phyloP scores from a whole-genome alignment of 2,113 vertebrate genomes.

The Aegithalos caudatus region DNA sequence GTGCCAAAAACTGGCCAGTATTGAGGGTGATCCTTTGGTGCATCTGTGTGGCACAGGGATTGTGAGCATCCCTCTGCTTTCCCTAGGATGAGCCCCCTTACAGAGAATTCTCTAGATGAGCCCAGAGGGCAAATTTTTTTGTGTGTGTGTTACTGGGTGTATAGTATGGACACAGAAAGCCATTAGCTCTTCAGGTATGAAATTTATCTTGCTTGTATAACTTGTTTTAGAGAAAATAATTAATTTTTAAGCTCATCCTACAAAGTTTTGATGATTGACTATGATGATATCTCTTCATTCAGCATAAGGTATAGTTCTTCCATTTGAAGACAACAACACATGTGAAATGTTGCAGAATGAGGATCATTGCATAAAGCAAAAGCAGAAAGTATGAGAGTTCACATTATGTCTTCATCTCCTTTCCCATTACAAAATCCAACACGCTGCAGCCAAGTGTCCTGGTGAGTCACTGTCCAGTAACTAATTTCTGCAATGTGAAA shows the following conservation, averaged over 20 bases:
- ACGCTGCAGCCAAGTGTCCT: neutral
- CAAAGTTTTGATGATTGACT: neutral
- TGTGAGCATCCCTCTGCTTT: neutral
- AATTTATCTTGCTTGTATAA: neutral
- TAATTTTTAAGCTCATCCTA: neutral
- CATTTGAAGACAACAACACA: neutral
- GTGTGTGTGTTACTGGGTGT: neutral
- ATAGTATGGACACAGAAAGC: neutral
- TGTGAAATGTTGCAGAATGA: neutral
- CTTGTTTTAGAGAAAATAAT: neutral
- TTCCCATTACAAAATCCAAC: neutral
- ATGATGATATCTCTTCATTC: neutral
- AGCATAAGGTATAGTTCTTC: neutral
- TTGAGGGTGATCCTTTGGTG: neutral
- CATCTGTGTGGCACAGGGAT: neutral
- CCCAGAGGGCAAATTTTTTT: neutral
- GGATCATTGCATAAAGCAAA: neutral
- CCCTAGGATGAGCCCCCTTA: neutral
- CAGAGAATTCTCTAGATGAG: neutral
- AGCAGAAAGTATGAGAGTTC: neutral
- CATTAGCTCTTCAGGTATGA: neutral
- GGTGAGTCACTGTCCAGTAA: neutral
- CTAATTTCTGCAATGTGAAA: neutral
- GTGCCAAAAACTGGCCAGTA: neutral
- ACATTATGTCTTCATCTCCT: neutral